These are phyloP conservation scores for Melitaea athalia DNA, from an alignment of 2,888 invertebrate genomes.

Conservation along the genomic window DNA sequence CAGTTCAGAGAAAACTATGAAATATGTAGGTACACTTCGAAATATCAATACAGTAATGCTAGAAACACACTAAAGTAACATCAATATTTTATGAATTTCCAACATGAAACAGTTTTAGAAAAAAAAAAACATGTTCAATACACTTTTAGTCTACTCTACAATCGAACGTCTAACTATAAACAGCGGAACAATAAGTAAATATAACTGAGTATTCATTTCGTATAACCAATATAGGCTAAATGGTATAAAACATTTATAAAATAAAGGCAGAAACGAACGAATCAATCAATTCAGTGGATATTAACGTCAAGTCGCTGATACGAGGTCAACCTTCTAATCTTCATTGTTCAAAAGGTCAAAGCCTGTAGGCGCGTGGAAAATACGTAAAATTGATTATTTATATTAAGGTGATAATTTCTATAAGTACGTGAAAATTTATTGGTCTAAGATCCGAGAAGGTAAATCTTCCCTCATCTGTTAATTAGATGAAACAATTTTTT, in stretches of 20 bases:
- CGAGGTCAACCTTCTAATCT: slow-evolving; percentile 6
- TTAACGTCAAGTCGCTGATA: slow-evolving; percentile 3
- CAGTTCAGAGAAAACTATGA: too few species aligned
- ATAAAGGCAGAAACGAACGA: background rate
- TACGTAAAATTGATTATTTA: too few species aligned
- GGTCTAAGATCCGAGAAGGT: too few species aligned
- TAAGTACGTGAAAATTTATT: too few species aligned
- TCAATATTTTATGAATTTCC: background rate
- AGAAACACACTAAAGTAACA: background rate
- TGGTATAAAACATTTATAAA: background rate
- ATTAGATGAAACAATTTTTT: too few species aligned
- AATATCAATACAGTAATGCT: too few species aligned
- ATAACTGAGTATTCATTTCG: background rate
- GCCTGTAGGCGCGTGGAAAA: background rate
- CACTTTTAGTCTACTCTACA: background rate
- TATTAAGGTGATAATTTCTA: too few species aligned
- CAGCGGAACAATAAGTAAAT: background rate
- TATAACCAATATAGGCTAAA: background rate
- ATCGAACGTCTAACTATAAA: background rate
- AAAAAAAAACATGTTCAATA: background rate
- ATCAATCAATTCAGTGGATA: slow-evolving; percentile 5
- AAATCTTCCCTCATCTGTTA: too few species aligned
- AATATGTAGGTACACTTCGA: too few species aligned
- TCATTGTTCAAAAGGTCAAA: slow-evolving; percentile 11
- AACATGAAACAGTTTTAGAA: background rate